Percentiles rank a stretch among this genome's conserved stretches.
These are phyloP conservation scores for Strongylocentrotus purpuratus DNA, from an alignment of 35 echinoderm and acorn worm genomes.

Conservation along the genomic window DNA sequence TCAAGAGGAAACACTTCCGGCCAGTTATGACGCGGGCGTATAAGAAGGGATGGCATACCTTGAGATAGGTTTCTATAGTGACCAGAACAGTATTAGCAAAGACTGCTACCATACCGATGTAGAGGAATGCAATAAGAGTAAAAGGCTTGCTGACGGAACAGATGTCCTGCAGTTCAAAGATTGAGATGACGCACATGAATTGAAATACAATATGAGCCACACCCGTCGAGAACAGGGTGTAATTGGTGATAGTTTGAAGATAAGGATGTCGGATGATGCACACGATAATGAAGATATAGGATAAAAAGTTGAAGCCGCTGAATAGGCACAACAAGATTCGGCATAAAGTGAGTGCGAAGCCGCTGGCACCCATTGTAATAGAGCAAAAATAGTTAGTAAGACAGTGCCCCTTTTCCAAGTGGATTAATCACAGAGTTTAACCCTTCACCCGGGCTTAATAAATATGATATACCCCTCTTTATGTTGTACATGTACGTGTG, in stretches of 20 bases:
- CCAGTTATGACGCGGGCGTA: not conserved
- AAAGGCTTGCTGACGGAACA: not conserved
- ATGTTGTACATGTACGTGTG: too few species aligned
- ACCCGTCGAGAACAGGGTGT: not conserved
- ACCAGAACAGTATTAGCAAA: not conserved
- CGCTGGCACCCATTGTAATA: not conserved
- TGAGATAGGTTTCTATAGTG: not conserved
- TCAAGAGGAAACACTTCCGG: not conserved
- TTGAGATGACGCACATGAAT: not conserved
- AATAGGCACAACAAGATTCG: not conserved
- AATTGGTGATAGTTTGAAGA: slow-evolving; percentile 24
- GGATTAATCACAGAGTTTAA: too few species aligned
- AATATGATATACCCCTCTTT: too few species aligned
- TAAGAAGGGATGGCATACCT: not conserved
- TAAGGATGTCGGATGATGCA: not conserved
- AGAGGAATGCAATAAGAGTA: not conserved
- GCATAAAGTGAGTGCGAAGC: not conserved
- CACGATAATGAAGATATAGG: slow-evolving; percentile 20
- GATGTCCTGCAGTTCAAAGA: not conserved
- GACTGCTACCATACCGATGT: not conserved
- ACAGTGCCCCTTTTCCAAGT: too few species aligned
- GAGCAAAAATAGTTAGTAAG: not conserved
- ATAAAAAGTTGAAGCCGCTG: not conserved
- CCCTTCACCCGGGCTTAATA: too few species aligned
- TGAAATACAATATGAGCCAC: not conserved